Conservation (phyloP, 2,888 invertebrate species). For the Lasius platythorax region DNA sequence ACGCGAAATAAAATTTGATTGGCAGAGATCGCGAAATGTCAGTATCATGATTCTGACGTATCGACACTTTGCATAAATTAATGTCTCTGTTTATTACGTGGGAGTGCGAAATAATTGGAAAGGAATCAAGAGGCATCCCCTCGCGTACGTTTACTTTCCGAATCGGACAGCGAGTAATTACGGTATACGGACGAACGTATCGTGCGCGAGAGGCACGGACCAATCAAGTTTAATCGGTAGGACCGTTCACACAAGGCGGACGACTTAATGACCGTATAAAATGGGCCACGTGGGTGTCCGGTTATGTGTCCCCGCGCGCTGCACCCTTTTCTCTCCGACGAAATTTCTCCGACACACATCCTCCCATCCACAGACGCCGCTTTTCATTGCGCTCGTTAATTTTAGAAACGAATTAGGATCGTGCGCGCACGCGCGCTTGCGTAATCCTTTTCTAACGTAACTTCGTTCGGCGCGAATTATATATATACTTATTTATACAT, state of each 20-base stretch:
- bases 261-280: constrained; percentile 73
- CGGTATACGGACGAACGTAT: background rate
- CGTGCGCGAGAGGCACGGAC: constrained; percentile 64
- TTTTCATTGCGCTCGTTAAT: constrained; percentile 40
- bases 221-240: constrained; percentile 75
- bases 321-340: constrained; percentile 54
- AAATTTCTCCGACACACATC: constrained; percentile 54
- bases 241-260: constrained; percentile 73
- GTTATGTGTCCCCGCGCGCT: constrained; percentile 27
- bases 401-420: constrained; percentile 33
- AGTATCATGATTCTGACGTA: background rate
- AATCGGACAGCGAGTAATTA: constrained; percentile 9
- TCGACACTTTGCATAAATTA: background rate
- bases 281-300: constrained; percentile 75
- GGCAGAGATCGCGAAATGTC: background rate
- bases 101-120: background rate
- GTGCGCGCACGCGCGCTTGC: background rate
- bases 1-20: background rate
- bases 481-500: background rate
- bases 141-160: background rate
- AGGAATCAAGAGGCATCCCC: too few species aligned
- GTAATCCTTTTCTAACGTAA: constrained; percentile 8
- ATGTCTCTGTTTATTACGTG: background rate
- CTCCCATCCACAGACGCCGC: background rate
- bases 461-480: background rate